phyloP scores from a whole-genome alignment of 2,797 vertebrate genomes.

The Eulemur albifrons region DNA sequence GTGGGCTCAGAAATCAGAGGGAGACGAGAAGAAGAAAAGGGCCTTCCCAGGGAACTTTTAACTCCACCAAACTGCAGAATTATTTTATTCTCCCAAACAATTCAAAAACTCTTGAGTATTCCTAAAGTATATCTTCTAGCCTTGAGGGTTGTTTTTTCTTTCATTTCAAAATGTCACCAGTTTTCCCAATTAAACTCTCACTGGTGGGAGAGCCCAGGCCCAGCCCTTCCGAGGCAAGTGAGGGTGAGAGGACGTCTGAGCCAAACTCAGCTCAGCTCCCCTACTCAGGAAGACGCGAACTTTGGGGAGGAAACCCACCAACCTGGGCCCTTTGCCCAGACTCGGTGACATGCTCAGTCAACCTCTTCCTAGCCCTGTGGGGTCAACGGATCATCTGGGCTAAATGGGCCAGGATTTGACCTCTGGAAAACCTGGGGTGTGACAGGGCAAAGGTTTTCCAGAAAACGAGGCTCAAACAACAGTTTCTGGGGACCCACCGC shows the following conservation, averaged over 20 bases:
- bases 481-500: too few relatives aligned
- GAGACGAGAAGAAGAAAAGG: constrained; percentile 60
- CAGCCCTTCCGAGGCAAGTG: neutral
- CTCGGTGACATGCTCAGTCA: neutral
- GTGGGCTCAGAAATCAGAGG: constrained; percentile 62
- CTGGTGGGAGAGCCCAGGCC: constrained; percentile 14
- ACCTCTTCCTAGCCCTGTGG: neutral
- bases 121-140: neutral
- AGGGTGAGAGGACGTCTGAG: neutral
- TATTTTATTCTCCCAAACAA: neutral
- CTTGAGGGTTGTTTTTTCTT: constrained; percentile 36
- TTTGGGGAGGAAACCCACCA: neutral
- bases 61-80: constrained; percentile 19
- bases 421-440: neutral
- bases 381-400: neutral
- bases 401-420: neutral
- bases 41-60: constrained; percentile 65
- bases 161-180: constrained; percentile 13
- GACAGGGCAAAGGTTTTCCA: neutral
- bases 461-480: neutral
- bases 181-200: constrained; percentile 61
- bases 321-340: neutral
- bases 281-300: neutral
- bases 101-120: neutral
- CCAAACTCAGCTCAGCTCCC: neutral